Evolutionary conservation across 1,140 invertebrate genomes (phyloP).

Genomic region (Apis cerana): DNA sequence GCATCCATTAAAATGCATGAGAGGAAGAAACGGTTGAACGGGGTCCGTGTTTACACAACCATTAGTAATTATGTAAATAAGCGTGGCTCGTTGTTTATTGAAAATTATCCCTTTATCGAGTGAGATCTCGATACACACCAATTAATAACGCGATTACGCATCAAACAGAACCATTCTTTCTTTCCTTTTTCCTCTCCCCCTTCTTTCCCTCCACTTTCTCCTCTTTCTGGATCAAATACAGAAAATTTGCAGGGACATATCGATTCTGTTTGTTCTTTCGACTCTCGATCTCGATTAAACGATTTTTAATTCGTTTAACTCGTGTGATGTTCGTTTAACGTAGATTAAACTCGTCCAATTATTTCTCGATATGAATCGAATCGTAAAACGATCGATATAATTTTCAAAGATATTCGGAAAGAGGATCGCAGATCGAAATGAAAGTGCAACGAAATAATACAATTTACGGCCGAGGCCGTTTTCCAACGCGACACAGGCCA

Average conservation of each 20-base stretch:
- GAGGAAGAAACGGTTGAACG: conserved; percentile 18
- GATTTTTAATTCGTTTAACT: no score
- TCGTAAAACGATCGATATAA: no score
- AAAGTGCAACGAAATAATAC: conserved; percentile 14
- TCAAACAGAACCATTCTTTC: background rate
- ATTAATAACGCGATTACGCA: background rate
- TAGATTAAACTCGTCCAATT: no score
- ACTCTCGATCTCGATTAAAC: no score
- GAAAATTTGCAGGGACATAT: no score
- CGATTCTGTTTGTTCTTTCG: no score
- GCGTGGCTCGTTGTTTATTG: background rate
- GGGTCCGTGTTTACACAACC: background rate
- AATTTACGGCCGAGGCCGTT: conserved; percentile 13
- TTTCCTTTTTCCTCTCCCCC: background rate
- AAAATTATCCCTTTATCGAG: conserved; percentile 5
- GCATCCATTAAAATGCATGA: conserved; percentile 36
- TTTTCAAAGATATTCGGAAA: no score
- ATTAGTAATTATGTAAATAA: conserved; percentile 26
- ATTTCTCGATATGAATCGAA: no score
- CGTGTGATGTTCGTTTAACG: no score
- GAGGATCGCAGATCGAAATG: no score
- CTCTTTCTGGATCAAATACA: no score
- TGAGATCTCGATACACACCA: background rate
- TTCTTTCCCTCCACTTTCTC: no score
- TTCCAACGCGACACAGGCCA: conserved; percentile 13